Percentiles rank a stretch among this genome's conserved stretches.
Evolutionary conservation across 1,140 invertebrate species (phyloP).

Genomic region (Ceratina japonica): DNA sequence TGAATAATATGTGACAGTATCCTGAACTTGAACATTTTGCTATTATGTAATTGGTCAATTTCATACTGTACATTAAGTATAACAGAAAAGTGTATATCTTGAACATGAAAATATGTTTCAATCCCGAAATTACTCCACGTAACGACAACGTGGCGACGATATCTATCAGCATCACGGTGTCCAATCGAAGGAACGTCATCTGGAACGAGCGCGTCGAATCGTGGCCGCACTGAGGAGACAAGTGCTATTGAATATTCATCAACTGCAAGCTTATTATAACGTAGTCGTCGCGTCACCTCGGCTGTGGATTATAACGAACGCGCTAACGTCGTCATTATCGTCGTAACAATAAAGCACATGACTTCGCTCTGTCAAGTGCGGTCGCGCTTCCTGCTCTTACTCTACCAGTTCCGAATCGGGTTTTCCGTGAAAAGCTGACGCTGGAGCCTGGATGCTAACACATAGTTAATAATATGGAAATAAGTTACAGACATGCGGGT

Average conservation of each 20-base stretch:
- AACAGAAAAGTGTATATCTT: too few species aligned
- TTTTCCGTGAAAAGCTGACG: background rate
- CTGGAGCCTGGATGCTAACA: conserved; percentile 8
- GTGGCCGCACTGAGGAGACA: conserved; percentile 3
- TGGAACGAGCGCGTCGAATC: conserved; percentile 23
- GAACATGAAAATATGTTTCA: too few species aligned
- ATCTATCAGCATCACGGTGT: background rate
- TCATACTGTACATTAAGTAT: too few species aligned
- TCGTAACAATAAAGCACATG: conserved; percentile 50
- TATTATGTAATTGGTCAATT: too few species aligned
- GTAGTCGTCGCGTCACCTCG: conserved; percentile 31
- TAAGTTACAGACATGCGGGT: conserved; percentile 42
- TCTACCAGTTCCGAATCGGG: conserved; percentile 20
- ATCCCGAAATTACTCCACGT: background rate
- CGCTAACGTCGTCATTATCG: conserved; percentile 63
- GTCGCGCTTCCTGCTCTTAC: conserved; percentile 10
- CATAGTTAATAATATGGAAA: conserved; percentile 15
- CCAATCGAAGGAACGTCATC: conserved; percentile 28
- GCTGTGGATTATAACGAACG: conserved; percentile 52
- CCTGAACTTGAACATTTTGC: too few species aligned
- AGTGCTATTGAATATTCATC: conserved; percentile 59
- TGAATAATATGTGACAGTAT: too few species aligned
- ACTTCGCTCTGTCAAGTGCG: conserved; percentile 54
- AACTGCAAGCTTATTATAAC: conserved; percentile 55
- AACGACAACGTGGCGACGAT: background rate